Evolutionary conservation across 2,888 invertebrate genomes (phyloP).

Genomic region (Dioctria linearis): DNA sequence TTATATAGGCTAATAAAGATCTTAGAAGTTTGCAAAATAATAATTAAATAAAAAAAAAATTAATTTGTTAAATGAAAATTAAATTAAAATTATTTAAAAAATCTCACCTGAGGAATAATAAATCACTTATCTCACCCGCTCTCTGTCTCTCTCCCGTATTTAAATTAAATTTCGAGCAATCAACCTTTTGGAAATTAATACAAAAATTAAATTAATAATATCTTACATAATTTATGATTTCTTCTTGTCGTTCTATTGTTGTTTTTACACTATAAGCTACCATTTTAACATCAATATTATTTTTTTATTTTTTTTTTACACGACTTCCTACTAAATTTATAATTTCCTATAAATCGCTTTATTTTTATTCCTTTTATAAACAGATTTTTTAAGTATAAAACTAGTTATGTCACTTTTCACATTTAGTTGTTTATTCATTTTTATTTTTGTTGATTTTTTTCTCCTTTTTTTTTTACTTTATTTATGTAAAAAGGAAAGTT

Average conservation of each 20-base stretch:
- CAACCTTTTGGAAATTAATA: not conserved
- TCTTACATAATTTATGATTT: constrained; percentile 46
- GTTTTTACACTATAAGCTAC: constrained; percentile 12
- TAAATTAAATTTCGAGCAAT: not conserved
- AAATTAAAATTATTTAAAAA: too few relatives aligned
- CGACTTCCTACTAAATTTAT: constrained; percentile 5
- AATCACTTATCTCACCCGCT: too few relatives aligned
- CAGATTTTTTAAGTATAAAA: constrained; percentile 7
- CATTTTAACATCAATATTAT: constrained; percentile 31
- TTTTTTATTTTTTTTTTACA: constrained; percentile 28
- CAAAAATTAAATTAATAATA: constrained; percentile 5
- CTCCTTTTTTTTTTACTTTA: not conserved
- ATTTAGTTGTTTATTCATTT: not conserved
- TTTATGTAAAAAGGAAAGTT: constrained; percentile 1
- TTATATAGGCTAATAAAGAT: too few relatives aligned
- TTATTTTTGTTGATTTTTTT: not conserved
- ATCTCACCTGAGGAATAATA: too few relatives aligned
- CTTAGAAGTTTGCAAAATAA: too few relatives aligned
- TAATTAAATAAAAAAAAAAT: too few relatives aligned
- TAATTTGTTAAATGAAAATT: too few relatives aligned
- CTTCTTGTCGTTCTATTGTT: not conserved
- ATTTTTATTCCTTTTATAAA: not conserved
- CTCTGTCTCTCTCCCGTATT: too few relatives aligned
- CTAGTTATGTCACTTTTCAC: not conserved
- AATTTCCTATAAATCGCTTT: not conserved